Base-by-base conservation (phyloP, 23 tunicate genomes). In the Ascidia mentula region DNA sequence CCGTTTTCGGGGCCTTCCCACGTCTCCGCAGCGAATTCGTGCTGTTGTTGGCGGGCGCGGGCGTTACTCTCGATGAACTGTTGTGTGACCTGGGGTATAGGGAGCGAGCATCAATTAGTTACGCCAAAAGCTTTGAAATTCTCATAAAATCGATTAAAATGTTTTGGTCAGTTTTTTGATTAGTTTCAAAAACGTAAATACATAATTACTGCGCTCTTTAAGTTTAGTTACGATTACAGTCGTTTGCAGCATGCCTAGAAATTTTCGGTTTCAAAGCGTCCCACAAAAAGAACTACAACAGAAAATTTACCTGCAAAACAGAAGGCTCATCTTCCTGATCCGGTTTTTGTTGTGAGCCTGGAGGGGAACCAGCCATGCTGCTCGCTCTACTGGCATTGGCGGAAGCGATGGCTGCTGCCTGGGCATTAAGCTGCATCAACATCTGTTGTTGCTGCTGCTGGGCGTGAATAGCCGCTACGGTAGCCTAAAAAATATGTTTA, bases 401-500 rank as follows among this genome's bases (percentile, higher is more conserved):
- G 6, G 80, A 72, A 45, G 69, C 77, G 34, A 31, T 60, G 42
- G 40, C 80, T 77, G 36, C 70, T 38, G 46, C 76, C 70, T 87
- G 90, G 18, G 86, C 86, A 34, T 75, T 87, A n/a, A 87, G 46
- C 37, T 87, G 91, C 24, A 80, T 80, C 18, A 87, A 42, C 34
- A 74, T 31, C 59, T 72, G 35, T 53, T 79, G 69, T 40, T 86
- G 91, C 38, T 87, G 91, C 46, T 87, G 91, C 37, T 87, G 91
- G 37, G 86, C 91, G 37, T 87, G 91, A 13, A 87, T 75, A 1
- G 91, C 85, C 6, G 91, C 91, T 0, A 80, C 82, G 6, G 85
- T 76, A 24, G 82, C 85, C 85, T 87, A 77, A 36, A 72, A 40
- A 34, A 1, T 38, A 53, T 3, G 18, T 8, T 69, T 42, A 42